Evolutionary conservation across 2,113 vertebrate species (phyloP), one percentile per base, ranked within the genome.

Genomic region (Gymnocephalus cernua): DNA sequence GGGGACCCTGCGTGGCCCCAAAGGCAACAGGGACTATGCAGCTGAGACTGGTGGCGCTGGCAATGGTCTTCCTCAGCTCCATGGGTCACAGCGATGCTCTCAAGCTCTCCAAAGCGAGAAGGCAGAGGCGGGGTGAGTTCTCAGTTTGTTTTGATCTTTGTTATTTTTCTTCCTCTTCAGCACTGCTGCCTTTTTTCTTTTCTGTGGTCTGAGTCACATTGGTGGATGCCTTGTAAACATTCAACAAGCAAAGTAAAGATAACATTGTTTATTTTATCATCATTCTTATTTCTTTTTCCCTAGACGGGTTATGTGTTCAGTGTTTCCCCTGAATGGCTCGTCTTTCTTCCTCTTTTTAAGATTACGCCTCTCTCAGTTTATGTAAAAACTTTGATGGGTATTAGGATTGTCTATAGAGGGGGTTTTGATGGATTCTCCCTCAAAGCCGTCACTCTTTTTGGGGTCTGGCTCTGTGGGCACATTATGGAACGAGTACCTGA

Each of bases 101-200:
- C 92, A 97, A 95, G 90, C 94, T 95, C 82, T 93, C 93, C 93
- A 97, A 96, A 94, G 96, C 95, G 87, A 97, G 97, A 93, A 95
- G 97, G 91, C 97, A 99, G 90, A 96, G 96, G 94, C 95, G 97
- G 93, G 98, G 98, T 99, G 95, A 95, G 98, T 97, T 35, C 50
- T 82, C 69, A 45, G n/a, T 75, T 64, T 79, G 41, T 82, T 89
- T 86, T 90, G 74, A 90, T 63, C 64, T 63, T 21, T 57, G 58
- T n/a, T 71, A 61, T 25, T 72, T 64, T 61, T 59, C 23, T 72
- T 76, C 51, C 5, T 63, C 44, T 53, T 54, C 75, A 63, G 67
- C 61, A 23, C 62, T 67, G 73, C 89, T 78, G 74, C 68, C 67
- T 86, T 83, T 86, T 86, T 83, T 86, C 27, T 16, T 88, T 89